Percentiles rank a stretch among this genome's conserved stretches.
phyloP scores from a whole-genome alignment of 2,113 vertebrate species.

The Pionites leucogaster region DNA sequence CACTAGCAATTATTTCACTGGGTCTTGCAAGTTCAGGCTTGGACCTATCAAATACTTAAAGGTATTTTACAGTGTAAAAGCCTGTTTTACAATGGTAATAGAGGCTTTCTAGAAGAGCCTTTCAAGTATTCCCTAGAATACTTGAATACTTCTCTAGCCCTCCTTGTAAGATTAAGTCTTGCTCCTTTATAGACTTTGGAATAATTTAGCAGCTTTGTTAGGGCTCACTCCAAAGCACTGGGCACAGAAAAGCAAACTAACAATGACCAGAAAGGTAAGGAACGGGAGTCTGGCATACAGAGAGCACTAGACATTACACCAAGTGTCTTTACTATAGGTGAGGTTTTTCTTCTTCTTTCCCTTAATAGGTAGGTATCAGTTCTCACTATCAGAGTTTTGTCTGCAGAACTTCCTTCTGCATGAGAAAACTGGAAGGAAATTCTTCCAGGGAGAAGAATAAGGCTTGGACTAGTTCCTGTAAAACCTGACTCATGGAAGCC shows the following conservation, averaged over 20 bases:
- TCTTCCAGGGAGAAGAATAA: slow-evolving; percentile 23
- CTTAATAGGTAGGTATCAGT: neutral
- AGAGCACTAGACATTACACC: neutral
- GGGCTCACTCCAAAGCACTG: neutral
- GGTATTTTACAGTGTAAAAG: slow-evolving; percentile 7
- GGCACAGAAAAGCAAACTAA: neutral
- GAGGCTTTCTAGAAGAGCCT: slow-evolving; percentile 31
- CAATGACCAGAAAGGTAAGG: neutral
- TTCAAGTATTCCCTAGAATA: slow-evolving; percentile 33
- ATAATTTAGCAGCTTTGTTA: slow-evolving; percentile 27
- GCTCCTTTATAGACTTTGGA: neutral
- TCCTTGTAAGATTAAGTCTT: slow-evolving; percentile 30
- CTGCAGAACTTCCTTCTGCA: neutral
- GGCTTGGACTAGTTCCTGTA: slow-evolving; percentile 50
- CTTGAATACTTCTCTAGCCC: slow-evolving; percentile 29
- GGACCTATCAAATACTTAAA: neutral
- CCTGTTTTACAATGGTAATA: neutral
- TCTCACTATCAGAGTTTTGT: neutral
- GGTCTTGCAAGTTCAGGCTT: neutral
- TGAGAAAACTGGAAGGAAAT: slow-evolving; percentile 41
- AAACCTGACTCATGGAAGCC: slow-evolving; percentile 65
- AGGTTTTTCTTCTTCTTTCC: neutral
- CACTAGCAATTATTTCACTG: neutral
- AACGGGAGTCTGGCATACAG: neutral
- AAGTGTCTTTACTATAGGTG: neutral